These are phyloP conservation scores for Umimayanthus kanabou DNA, from an alignment of 92 coral and sea anemone species.

Conservation along the genomic window DNA sequence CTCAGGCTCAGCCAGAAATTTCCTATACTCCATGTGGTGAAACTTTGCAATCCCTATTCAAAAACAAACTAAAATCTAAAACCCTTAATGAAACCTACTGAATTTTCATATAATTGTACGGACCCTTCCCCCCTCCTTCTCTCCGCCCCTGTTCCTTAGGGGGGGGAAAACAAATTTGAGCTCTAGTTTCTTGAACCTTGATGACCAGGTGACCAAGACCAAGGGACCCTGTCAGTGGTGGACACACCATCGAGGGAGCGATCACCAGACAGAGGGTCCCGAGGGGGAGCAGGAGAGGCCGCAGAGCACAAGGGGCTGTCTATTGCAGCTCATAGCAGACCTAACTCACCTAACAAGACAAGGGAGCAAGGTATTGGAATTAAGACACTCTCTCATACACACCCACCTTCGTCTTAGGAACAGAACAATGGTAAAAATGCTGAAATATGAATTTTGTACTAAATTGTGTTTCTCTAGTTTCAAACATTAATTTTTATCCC, in stretches of 20 bases:
- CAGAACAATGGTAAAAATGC: no score
- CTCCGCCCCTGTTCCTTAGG: no score
- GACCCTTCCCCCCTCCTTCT: no score
- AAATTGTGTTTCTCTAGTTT: background rate
- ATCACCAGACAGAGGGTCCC: slow-evolving; percentile 53
- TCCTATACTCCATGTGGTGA: no score
- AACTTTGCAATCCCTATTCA: no score
- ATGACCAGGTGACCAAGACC: slow-evolving; percentile 45
- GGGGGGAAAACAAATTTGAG: no score
- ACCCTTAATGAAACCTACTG: no score
- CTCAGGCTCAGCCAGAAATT: no score
- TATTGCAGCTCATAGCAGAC: slow-evolving; percentile 36
- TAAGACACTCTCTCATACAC: background rate
- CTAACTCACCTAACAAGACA: slow-evolving; percentile 22
- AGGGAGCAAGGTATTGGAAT: slow-evolving; percentile 17
- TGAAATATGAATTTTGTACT: background rate
- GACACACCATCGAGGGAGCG: slow-evolving; percentile 55
- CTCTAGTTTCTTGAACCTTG: background rate
- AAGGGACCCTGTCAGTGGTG: slow-evolving; percentile 37
- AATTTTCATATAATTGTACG: no score
- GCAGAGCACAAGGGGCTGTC: slow-evolving; percentile 43
- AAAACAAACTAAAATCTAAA: no score
- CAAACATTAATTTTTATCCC: no score
- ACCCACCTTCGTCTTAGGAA: no score
- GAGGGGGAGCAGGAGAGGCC: slow-evolving; percentile 51